These are phyloP conservation scores for Flexamia atlantica DNA, from an alignment of 2,888 invertebrate genomes.

Conservation along the genomic window DNA sequence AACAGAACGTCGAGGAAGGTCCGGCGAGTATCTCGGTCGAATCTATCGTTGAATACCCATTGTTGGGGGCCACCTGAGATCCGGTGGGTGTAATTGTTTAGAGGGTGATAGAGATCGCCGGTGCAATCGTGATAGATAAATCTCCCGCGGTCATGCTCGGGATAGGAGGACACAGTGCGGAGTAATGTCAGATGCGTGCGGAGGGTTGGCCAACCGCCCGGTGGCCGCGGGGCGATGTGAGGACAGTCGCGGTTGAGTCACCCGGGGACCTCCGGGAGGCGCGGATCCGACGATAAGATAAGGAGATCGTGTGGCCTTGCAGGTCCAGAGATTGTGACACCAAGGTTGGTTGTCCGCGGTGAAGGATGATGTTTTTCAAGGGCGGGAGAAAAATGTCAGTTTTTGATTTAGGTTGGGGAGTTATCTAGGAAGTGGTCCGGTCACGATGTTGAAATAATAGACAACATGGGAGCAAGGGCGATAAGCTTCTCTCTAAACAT, in stretches of 20 bases:
- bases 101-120: constrained; percentile 48
- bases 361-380: too few species aligned
- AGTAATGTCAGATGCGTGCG: constrained; percentile 60
- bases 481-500: not conserved
- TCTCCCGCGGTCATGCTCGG: constrained; percentile 52
- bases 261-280: not conserved
- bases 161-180: constrained; percentile 3
- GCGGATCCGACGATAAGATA: constrained; percentile 7
- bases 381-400: too few species aligned
- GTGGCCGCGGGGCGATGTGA: not conserved
- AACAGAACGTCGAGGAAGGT: constrained; percentile 10
- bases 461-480: not conserved
- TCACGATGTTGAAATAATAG: not conserved
- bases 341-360: not conserved
- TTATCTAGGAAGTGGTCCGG: not conserved
- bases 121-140: constrained; percentile 50
- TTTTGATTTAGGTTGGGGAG: not conserved
- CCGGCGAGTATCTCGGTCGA: constrained; percentile 27
- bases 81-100: constrained; percentile 61
- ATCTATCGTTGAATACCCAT: constrained; percentile 51
- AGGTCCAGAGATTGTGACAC: not conserved
- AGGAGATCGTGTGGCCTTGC: constrained; percentile 18
- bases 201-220: not conserved
- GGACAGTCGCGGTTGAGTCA: constrained; percentile 8
- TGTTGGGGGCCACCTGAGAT: constrained; percentile 56